These are phyloP conservation scores for Aurelia sp. DNA, from an alignment of 30 jellyfish, hydroid and myxozoan genomes.

Conservation along the genomic window DNA sequence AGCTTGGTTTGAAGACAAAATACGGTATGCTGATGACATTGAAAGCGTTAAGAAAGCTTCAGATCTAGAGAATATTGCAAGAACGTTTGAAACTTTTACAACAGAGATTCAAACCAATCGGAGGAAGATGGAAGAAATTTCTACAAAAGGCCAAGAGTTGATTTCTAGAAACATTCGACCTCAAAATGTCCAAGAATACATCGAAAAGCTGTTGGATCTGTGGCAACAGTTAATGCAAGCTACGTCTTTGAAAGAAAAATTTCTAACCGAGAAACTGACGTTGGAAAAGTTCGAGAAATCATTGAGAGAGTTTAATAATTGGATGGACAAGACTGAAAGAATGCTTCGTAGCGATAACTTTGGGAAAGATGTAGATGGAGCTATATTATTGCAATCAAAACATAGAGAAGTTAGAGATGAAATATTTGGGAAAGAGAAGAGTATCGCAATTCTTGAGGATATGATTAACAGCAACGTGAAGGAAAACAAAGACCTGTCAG, in stretches of 20 bases:
- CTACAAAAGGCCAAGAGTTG: conserved; percentile 12
- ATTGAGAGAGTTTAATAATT: neutral
- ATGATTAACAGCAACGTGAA: neutral
- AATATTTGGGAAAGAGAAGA: neutral
- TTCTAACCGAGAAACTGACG: conserved; percentile 1
- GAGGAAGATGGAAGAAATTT: conserved; percentile 14
- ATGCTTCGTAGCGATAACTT: neutral
- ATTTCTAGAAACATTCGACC: conserved; percentile 5
- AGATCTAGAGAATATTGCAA: conserved; percentile 16
- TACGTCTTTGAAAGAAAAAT: conserved; percentile 1
- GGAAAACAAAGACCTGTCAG: neutral
- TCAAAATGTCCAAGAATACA: conserved; percentile 9
- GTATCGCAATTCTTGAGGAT: conserved; percentile 8
- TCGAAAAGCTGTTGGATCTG: neutral
- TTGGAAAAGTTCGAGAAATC: conserved; percentile 16
- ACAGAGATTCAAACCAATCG: conserved; percentile 44
- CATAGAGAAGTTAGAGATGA: conserved; percentile 47
- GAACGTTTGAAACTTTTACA: conserved; percentile 6
- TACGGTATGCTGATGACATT: conserved; percentile 28
- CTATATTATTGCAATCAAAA: conserved; percentile 25
- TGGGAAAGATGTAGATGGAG: conserved; percentile 45
- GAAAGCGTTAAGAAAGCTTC: neutral
- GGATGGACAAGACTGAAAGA: conserved; percentile 37
- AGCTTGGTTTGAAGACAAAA: conserved; percentile 34
- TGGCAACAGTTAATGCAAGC: conserved; percentile 35